Evolutionary conservation across 2,113 vertebrate species (phyloP).

Genomic region (Equus przewalskii): DNA sequence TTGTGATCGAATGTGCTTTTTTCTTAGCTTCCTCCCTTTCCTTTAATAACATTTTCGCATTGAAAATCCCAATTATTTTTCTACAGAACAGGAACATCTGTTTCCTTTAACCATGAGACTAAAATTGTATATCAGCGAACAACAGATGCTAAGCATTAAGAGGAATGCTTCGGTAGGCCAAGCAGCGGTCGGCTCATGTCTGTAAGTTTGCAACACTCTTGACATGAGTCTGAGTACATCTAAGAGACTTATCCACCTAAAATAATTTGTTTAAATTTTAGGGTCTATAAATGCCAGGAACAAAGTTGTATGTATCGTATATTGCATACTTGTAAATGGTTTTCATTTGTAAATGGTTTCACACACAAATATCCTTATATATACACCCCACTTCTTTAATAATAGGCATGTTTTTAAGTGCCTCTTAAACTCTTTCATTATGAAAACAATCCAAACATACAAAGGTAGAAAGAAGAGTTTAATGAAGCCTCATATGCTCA

Average conservation of each 20-base stretch:
- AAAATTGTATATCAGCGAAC: neutral
- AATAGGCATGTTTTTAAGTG: slow-evolving; percentile 43
- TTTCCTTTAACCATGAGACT: slow-evolving; percentile 61
- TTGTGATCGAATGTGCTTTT: neutral
- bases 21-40: slow-evolving; percentile 17
- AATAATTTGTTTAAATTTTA: slow-evolving; percentile 65
- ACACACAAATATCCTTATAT: neutral
- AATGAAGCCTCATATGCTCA: neutral
- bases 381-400: slow-evolving; percentile 59
- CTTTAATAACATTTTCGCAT: slow-evolving; percentile 12
- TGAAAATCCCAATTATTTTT: slow-evolving; percentile 50
- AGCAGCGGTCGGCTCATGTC: slow-evolving; percentile 42
- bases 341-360: slow-evolving; percentile 69
- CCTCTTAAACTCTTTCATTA: slow-evolving; percentile 55
- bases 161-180: slow-evolving; percentile 51
- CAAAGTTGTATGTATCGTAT: slow-evolving; percentile 47
- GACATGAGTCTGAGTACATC: slow-evolving; percentile 22
- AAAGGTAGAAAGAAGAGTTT: slow-evolving; percentile 31
- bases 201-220: slow-evolving; percentile 37
- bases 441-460: slow-evolving; percentile 44
- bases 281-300: slow-evolving; percentile 27
- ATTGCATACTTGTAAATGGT: slow-evolving; percentile 54
- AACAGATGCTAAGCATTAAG: slow-evolving; percentile 66
- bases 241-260: slow-evolving; percentile 60
- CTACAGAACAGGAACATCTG: slow-evolving; percentile 59